These are phyloP conservation scores for Fissipunctia ypsillon DNA, from an alignment of 2,888 invertebrate species.

Conservation along the genomic window DNA sequence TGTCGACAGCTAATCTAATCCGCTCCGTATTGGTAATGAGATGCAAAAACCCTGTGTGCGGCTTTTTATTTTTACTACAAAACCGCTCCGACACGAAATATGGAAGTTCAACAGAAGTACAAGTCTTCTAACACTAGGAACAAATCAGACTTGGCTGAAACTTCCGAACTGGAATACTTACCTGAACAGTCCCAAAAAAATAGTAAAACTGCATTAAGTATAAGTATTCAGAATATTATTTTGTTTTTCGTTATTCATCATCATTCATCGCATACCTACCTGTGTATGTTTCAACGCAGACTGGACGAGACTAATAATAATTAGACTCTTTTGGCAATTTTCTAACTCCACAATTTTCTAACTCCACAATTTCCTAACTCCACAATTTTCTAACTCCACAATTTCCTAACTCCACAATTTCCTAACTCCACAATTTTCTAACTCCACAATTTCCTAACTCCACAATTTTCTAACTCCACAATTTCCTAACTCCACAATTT, in stretches of 20 bases:
- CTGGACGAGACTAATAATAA: too few relatives aligned
- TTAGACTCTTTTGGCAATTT: too few relatives aligned
- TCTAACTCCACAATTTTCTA: too few relatives aligned
- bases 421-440: too few relatives aligned
- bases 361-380: too few relatives aligned
- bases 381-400: too few relatives aligned
- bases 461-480: too few relatives aligned
- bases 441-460: too few relatives aligned
- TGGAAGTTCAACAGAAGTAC: neutral
- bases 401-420: too few relatives aligned
- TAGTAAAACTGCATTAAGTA: too few relatives aligned
- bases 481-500: too few relatives aligned
- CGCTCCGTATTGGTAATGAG: conserved; percentile 63
- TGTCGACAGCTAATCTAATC: conserved; percentile 56
- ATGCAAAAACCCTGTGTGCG: conserved; percentile 66
- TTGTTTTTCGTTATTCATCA: neutral
- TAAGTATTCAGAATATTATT: neutral
- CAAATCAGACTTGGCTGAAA: neutral
- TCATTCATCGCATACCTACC: too few relatives aligned
- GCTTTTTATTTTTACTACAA: conserved; percentile 69
- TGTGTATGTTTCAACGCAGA: neutral
- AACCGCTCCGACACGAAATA: conserved; percentile 38
- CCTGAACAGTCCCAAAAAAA: neutral
- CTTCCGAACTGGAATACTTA: neutral
- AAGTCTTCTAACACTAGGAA: neutral